These are phyloP conservation scores for Sycobia sp. DNA, from an alignment of 1,140 invertebrate genomes.

Conservation along the genomic window DNA sequence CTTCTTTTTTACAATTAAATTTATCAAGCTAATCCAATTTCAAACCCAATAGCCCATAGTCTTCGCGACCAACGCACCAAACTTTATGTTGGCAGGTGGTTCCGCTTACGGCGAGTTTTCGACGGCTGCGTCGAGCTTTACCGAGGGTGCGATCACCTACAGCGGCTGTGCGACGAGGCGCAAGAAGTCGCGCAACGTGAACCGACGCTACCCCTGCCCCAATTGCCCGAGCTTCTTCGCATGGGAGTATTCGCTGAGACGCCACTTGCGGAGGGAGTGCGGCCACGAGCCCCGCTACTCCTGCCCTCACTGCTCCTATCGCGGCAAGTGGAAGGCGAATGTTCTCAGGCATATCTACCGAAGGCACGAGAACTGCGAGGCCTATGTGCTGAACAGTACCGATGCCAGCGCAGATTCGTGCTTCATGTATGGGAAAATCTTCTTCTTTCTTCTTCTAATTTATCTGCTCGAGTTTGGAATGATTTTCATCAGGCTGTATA, in stretches of 20 bases:
- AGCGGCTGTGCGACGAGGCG: background rate
- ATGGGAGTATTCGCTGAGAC: conserved; percentile 60
- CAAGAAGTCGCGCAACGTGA: background rate
- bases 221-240: conserved; percentile 63
- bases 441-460: background rate
- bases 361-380: conserved; percentile 43
- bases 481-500: too few species aligned
- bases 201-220: conserved; percentile 52
- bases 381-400: conserved; percentile 39
- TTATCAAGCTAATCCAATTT: too few species aligned
- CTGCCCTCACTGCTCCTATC: conserved; percentile 65
- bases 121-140: too few species aligned
- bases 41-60: too few species aligned
- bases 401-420: background rate
- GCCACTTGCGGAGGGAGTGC: conserved; percentile 70
- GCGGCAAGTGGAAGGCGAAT: conserved; percentile 57
- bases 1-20: too few species aligned
- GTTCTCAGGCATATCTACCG: conserved; percentile 50
- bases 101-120: too few species aligned
- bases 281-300: conserved; percentile 66
- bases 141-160: too few species aligned
- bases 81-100: conserved; percentile 6
- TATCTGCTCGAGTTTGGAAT: too few species aligned
- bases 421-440: background rate
- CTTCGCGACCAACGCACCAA: too few species aligned